These are phyloP conservation scores for Trichogramma evanescens DNA, from an alignment of 2,888 invertebrate genomes.

Conservation along the genomic window DNA sequence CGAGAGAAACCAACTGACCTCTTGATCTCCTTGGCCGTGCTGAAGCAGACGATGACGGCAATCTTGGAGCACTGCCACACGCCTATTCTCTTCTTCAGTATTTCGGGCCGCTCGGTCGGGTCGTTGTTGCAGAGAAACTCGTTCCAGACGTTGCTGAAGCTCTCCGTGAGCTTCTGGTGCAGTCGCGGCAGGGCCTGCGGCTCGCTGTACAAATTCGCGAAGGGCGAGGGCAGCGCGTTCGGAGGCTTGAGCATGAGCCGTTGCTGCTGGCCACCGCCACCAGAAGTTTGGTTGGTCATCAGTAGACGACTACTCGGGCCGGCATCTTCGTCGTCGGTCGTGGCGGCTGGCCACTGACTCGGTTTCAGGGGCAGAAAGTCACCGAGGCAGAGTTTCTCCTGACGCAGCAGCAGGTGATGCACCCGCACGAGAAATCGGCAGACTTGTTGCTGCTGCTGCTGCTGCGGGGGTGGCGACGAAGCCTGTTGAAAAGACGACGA, in stretches of 20 bases:
- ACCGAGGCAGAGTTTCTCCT: conserved; percentile 66
- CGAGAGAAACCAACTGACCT: conserved; percentile 38
- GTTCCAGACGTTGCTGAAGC: conserved; percentile 70
- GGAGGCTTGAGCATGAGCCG: background rate
- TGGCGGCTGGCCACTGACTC: conserved; percentile 17
- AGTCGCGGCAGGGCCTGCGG: conserved; percentile 58
- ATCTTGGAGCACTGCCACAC: conserved; percentile 59
- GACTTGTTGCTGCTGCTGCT: too few species aligned
- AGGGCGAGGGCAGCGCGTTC: conserved; percentile 37
- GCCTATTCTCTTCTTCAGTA: conserved; percentile 56
- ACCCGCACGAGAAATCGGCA: conserved; percentile 56
- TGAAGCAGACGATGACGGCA: conserved; percentile 58
- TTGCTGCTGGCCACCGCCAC: too few species aligned
- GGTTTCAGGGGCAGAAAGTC: conserved; percentile 63
- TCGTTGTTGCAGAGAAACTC: conserved; percentile 73
- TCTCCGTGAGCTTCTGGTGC: conserved; percentile 61
- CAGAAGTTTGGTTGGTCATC: too few species aligned
- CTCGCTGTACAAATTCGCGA: conserved; percentile 37
- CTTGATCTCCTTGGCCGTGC: conserved; percentile 57
- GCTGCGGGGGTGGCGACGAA: too few species aligned
- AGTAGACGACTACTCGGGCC: too few species aligned
- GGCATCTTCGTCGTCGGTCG: background rate
- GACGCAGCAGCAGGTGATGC: conserved; percentile 69
- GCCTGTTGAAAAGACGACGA: background rate
- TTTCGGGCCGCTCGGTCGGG: conserved; percentile 65